Conservation (phyloP, 30 jellyfish, hydroid and myxozoan species). For the Chrysaora quinquecirrha region DNA sequence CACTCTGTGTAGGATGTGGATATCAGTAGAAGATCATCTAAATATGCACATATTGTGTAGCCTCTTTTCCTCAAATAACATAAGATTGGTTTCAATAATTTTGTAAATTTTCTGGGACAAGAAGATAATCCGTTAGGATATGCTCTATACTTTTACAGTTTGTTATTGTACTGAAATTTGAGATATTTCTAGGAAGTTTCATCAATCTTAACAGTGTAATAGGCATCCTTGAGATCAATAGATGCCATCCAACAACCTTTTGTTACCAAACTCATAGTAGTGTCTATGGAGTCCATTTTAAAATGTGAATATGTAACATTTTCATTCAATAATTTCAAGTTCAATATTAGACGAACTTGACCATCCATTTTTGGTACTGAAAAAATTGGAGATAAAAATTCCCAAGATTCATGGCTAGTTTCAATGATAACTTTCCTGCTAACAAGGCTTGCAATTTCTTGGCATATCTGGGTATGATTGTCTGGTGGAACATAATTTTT, state of each 20-base stretch:
- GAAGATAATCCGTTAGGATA: background rate
- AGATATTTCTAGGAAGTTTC: background rate
- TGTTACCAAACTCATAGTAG: background rate
- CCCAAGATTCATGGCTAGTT: background rate
- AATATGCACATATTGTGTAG: background rate
- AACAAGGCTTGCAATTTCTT: background rate
- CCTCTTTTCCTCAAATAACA: background rate
- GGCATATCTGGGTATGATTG: background rate
- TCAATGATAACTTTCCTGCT: background rate
- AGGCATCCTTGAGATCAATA: background rate
- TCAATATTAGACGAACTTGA: background rate
- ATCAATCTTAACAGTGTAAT: background rate
- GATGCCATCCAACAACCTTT: background rate
- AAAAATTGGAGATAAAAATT: background rate
- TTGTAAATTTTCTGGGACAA: background rate
- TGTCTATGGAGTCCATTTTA: background rate
- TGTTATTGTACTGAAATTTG: background rate
- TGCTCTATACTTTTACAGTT: background rate
- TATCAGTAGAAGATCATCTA: background rate
- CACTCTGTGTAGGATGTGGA: background rate
- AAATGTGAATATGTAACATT: background rate
- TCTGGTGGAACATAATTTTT: background rate
- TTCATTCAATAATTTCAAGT: background rate
- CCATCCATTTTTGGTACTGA: background rate
- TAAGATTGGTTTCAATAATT: background rate